Base-by-base conservation (phyloP, 1,140 invertebrate species). In the Atta colombica region DNA sequence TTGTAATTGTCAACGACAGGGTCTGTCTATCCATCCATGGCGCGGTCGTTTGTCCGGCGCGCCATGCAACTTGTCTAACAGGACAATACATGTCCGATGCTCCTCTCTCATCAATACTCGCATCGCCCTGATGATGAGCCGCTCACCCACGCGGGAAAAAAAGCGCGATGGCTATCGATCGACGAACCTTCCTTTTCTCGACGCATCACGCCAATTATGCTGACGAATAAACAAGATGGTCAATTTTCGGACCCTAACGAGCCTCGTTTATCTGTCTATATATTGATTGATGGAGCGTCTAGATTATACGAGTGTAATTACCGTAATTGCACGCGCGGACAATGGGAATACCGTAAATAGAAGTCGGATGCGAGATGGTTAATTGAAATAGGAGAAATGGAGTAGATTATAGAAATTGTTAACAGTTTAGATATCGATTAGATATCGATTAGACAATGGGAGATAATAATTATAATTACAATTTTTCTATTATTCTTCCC, bases 1-100 rank as follows among this genome's bases (percentile, higher is more conserved):
- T 93, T 93, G 92, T 91, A 93, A 94, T 93, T 92, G 93, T 94
- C 92, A 92, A 92, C 91, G 85, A 86, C 86, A 71, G 69, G 89
- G 87, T 91, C 87, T 88, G 86, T 91, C 87, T 88, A 86, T 86
- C 81, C 77, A 86, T 89, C 88, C 86, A 81, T 86, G 49, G 74
- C 78, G 89, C 88, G 65, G 53, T 51, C 68, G 53, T 25, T 87
- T 66, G 72, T 63, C 55, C 82, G 35, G 45, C 45, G 21, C 51
- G 31, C n/a, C 69, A 31, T 60, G 74, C 51, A 21, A 8, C 68
- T 68, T 61, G 85, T 69, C 69, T 25, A 69, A 66, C 61, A 63
- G n/a, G 18, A 68, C 77, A 25, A 84, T 82, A 39, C 78, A 72
- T 66, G 78, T 71, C 53, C 45, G 69, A 75, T 53, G 71, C 25